A percentile compares a stretch with the other conserved stretches of the same genome.
Evolutionary conservation across 2,797 vertebrate species (phyloP).

Genomic region (Chelidonichthys spinosus): DNA sequence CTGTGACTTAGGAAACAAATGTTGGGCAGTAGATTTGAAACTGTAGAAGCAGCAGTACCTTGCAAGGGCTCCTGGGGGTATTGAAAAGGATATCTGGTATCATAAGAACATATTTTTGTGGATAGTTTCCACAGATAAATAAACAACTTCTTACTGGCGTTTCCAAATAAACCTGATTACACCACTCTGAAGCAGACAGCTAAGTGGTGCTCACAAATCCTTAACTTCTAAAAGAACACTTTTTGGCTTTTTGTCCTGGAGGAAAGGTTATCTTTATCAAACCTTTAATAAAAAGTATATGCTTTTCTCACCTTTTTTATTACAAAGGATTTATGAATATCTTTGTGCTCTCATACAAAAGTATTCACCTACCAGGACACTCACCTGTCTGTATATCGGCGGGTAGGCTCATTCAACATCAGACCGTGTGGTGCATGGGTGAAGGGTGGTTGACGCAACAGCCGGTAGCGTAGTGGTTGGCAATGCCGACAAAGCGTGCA

Average conservation of each 20-base stretch:
- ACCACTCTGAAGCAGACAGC: slow-evolving; percentile 47
- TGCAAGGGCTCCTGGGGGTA: slow-evolving; percentile 59
- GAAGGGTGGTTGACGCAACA: slow-evolving; percentile 91
- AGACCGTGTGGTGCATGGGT: slow-evolving; percentile 79
- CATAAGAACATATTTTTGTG: slow-evolving; percentile 63
- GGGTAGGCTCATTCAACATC: slow-evolving; percentile 85
- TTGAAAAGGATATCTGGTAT: slow-evolving; percentile 74
- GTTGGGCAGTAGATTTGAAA: slow-evolving; percentile 76
- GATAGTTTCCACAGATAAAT: slow-evolving; percentile 66
- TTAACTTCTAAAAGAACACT: slow-evolving; percentile 28
- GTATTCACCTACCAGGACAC: slow-evolving; percentile 70
- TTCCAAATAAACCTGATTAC: slow-evolving; percentile 41
- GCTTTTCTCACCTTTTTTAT: neutral
- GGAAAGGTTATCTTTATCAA: slow-evolving; percentile 7
- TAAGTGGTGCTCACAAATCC: slow-evolving; percentile 39
- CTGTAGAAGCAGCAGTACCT: slow-evolving; percentile 52
- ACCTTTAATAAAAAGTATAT: neutral
- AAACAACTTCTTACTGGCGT: slow-evolving; percentile 56
- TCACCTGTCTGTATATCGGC: slow-evolving; percentile 93
- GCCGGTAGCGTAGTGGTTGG: slow-evolving; percentile 89
- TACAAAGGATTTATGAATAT: slow-evolving; percentile 1
- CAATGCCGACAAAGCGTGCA: slow-evolving; percentile 86
- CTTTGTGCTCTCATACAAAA: slow-evolving; percentile 8
- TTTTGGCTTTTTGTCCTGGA: neutral
- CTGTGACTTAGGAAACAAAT: slow-evolving; percentile 82